Percentiles rank a stretch among this genome's conserved stretches.
These are phyloP conservation scores for Bombylius major DNA, from an alignment of 2,888 invertebrate genomes.

Conservation along the genomic window DNA sequence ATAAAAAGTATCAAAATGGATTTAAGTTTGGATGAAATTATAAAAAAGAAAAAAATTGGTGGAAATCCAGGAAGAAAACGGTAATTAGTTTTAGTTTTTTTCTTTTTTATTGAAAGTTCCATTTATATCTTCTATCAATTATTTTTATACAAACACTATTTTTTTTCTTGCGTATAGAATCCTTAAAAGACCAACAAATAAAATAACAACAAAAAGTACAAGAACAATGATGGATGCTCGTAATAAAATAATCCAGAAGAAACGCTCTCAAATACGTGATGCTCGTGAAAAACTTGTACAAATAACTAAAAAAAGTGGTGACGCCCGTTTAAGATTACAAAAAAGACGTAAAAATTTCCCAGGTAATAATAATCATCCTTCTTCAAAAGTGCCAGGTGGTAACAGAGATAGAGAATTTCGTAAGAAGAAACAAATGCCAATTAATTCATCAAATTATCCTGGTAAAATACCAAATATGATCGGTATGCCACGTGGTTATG, in stretches of 20 bases:
- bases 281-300: constrained; percentile 68
- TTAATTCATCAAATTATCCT: neutral
- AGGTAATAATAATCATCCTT: neutral
- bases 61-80: constrained; percentile 5
- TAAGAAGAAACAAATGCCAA: constrained; percentile 4
- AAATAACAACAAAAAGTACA: neutral
- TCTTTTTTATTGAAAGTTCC: too few species aligned
- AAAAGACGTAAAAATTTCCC: constrained; percentile 35
- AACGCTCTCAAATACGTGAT: constrained; percentile 61
- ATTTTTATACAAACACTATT: neutral
- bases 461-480: constrained; percentile 16
- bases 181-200: neutral
- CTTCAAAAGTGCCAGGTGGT: neutral
- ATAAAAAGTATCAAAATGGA: constrained; percentile 19
- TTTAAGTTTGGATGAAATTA: constrained; percentile 28
- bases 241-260: constrained; percentile 65
- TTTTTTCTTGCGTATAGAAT: neutral
- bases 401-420: neutral
- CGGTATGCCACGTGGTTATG: constrained; percentile 29
- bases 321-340: constrained; percentile 59
- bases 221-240: constrained; percentile 50
- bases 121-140: too few species aligned
- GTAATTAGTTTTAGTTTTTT: neutral
- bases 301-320: constrained; percentile 57
- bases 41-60: constrained; percentile 22